phyloP scores from a whole-genome alignment of 2,888 invertebrate species.

The Calephelis perditalis region DNA sequence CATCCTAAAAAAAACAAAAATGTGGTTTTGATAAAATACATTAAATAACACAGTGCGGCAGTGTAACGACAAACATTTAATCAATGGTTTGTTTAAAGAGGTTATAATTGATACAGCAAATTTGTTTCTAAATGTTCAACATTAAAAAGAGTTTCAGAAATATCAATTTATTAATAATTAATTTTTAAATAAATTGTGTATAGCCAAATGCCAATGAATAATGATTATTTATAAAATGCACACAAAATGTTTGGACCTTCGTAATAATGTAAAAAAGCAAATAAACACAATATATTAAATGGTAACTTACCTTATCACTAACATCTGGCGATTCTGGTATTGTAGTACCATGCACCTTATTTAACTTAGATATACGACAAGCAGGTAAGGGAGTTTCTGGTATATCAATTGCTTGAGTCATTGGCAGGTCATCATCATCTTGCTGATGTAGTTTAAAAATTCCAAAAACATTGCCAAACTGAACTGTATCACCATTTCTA shows the following conservation, averaged over 20 bases:
- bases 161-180: too few species aligned
- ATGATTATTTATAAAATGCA: too few species aligned
- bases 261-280: too few species aligned
- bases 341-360: conserved; percentile 39
- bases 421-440: conserved; percentile 54
- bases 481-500: conserved; percentile 57
- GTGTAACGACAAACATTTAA: background rate
- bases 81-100: too few species aligned
- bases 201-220: too few species aligned
- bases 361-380: conserved; percentile 40
- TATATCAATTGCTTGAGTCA: conserved; percentile 61
- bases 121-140: too few species aligned
- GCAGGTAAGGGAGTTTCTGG: conserved; percentile 53
- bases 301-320: conserved; percentile 53
- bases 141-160: too few species aligned
- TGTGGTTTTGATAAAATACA: background rate
- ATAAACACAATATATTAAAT: too few species aligned
- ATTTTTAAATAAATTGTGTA: too few species aligned
- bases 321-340: conserved; percentile 67
- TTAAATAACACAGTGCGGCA: too few species aligned
- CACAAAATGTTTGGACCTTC: too few species aligned
- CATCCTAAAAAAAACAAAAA: conserved; percentile 46
- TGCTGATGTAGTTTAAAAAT: conserved; percentile 52
- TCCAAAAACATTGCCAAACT: conserved; percentile 64
- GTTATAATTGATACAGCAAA: too few species aligned